A percentile compares a stretch with the other conserved stretches of the same genome.
Conservation (phyloP, 2,797 vertebrate genomes). For the Sciurus vulgaris region DNA sequence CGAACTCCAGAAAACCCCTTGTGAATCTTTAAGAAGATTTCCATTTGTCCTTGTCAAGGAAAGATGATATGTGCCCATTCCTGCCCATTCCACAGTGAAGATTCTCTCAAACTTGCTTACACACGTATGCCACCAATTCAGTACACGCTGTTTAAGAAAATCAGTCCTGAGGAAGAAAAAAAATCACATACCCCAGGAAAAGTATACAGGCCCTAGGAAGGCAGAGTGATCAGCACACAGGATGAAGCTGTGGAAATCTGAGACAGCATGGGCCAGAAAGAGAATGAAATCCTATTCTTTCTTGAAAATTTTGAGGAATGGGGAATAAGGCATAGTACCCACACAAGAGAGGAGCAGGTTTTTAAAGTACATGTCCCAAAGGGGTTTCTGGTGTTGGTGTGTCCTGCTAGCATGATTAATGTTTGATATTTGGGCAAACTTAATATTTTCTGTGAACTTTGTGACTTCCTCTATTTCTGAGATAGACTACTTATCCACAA, state of each 20-base stretch:
- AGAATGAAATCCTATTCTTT: not conserved
- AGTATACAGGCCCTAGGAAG: not conserved
- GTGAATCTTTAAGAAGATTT: not conserved
- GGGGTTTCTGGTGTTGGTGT: not conserved
- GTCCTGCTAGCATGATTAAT: not conserved
- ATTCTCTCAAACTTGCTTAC: not conserved
- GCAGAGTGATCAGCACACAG: accelerated
- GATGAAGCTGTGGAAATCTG: not conserved
- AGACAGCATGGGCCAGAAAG: accelerated
- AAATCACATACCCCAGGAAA: not conserved
- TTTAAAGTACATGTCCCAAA: not conserved
- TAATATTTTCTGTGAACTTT: not conserved
- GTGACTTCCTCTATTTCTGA: not conserved
- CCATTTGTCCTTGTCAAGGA: not conserved
- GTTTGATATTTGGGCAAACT: not conserved
- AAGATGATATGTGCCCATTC: not conserved
- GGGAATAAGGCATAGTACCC: not conserved
- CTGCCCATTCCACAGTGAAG: not conserved
- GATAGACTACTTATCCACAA: not conserved
- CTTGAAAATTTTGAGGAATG: not conserved
- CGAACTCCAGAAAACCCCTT: not conserved
- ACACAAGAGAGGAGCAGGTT: too few species aligned
- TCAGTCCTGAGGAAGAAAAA: not conserved
- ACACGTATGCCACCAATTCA: accelerated
- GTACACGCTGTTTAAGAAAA: accelerated